Evolutionary conservation across 2,797 vertebrate species (phyloP).

Genomic region (Pipistrellus pygmaeus): DNA sequence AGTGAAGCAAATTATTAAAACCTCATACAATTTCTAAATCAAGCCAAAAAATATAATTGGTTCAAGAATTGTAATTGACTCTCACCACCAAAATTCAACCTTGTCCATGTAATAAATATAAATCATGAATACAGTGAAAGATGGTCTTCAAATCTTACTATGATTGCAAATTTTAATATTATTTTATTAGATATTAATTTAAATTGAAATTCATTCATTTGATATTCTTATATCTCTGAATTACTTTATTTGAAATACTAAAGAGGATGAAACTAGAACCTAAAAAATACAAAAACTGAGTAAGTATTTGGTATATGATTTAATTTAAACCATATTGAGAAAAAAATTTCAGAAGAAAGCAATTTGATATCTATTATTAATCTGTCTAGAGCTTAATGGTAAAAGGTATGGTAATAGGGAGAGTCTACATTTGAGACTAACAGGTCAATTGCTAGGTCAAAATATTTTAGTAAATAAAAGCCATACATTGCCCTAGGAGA

Average conservation of each 20-base stretch:
- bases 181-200: background rate
- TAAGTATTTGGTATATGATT: background rate
- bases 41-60: background rate
- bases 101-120: background rate
- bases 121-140: background rate
- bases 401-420: background rate
- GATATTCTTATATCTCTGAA: background rate
- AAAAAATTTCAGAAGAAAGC: background rate
- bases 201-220: background rate
- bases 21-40: background rate
- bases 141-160: background rate
- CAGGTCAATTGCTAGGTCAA: background rate
- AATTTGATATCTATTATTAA: background rate
- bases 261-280: background rate
- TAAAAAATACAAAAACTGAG: background rate
- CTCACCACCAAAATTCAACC: background rate
- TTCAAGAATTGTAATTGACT: background rate
- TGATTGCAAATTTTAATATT: background rate
- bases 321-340: background rate
- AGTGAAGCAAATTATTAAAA: background rate
- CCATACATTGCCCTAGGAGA: background rate
- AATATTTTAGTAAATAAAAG: conserved; percentile 43
- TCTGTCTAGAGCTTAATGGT: background rate
- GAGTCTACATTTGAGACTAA: background rate
- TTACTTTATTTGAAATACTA: background rate